Base-by-base conservation (phyloP, 2,113 vertebrate species). In the Hippocampus mohnikei region DNA sequence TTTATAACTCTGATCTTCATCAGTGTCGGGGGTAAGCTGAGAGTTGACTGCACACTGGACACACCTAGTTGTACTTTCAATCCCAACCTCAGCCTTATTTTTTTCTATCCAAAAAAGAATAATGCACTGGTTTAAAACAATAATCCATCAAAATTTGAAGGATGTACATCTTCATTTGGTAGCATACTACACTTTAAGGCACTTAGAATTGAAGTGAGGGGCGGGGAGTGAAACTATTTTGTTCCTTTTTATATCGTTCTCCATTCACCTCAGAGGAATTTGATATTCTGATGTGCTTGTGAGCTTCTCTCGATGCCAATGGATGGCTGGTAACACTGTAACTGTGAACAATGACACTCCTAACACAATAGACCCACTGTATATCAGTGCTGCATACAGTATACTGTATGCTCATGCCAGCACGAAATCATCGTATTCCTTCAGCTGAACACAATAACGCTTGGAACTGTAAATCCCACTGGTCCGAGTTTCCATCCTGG, bases 321-420 rank as follows among this genome's bases (percentile, higher is more conserved):
- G 53, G 37, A 84, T 64, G 72, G 74, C 72, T 37, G 77, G 70
- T 79, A 69, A 67, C 42, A 61, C 56, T 70, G 46, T 55, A 67
- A 70, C 41, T 25, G 42, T 71, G 77, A 76, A 71, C 77, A 66
- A 68, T 73, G 53, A 83, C 71, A 66, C 50, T 77, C 70, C 33
- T 1, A 81, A 69, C 64, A 37, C 46, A 76, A 50, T 72, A 67
- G 71, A 59, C 79, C 76, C 44, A 23, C 56, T 25, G 25, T 2
- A 13, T 16, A 46, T 42, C n/a, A 25, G n/a, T 10, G 25, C 15
- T 50, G 23, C 25, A 27, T 50, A 20, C 25, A 33, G 29, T 33
- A 33, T 33, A 33, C 29, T 33, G 29, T 33, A 50, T 50, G 2
- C 23, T 44, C 23, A n/a, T 46, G 41, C 40, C 62, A 25, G 62